Evolutionary conservation across 2,888 invertebrate genomes (phyloP).

Genomic region (Acanthosepion esculentum): DNA sequence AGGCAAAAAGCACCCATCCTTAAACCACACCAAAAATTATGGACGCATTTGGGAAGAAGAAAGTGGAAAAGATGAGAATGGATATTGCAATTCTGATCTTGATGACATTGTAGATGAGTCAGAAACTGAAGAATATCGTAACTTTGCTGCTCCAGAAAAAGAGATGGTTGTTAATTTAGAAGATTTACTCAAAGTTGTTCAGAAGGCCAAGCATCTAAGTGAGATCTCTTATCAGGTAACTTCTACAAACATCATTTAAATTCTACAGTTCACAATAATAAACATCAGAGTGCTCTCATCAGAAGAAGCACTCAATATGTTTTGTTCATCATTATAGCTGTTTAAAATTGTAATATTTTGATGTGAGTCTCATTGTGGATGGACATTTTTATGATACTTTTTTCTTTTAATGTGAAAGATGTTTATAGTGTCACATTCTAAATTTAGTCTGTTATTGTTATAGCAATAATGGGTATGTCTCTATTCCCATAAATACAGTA

Average conservation of each 20-base stretch:
- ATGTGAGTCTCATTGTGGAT: too few species aligned
- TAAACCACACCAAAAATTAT: background rate
- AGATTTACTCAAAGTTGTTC: background rate
- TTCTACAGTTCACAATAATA: too few species aligned
- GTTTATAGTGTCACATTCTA: too few species aligned
- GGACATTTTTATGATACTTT: too few species aligned
- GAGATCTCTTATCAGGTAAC: background rate
- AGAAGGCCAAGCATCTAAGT: background rate
- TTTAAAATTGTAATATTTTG: too few species aligned
- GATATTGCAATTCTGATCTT: background rate
- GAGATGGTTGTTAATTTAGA: background rate
- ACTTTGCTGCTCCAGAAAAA: background rate
- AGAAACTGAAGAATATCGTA: background rate
- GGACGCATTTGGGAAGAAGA: background rate
- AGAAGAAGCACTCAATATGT: too few species aligned
- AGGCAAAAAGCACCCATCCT: background rate
- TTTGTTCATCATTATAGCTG: too few species aligned
- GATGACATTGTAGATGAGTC: background rate
- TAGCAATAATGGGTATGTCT: too few species aligned
- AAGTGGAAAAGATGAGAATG: background rate
- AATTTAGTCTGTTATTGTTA: too few species aligned
- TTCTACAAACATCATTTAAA: background rate
- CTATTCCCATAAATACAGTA: too few species aligned
- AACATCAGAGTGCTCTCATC: too few species aligned
- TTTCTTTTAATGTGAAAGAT: too few species aligned